Percentiles rank a stretch among this genome's conserved stretches.
phyloP scores from a whole-genome alignment of 37 sponge, comb jelly and placozoan species.

The Beroe ovata region DNA sequence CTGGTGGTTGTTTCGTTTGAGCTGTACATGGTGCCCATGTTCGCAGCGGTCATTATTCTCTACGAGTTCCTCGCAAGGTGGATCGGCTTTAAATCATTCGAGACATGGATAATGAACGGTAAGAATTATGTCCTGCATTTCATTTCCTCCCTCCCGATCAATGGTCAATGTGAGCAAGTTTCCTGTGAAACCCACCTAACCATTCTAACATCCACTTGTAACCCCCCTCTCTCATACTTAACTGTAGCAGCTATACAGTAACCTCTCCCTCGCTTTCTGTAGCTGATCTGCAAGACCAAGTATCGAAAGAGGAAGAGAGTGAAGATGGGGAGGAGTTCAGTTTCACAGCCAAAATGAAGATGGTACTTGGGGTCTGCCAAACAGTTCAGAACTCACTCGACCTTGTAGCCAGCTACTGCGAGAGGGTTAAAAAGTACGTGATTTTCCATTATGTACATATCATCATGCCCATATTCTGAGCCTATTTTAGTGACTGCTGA shows the following conservation, averaged over 20 bases:
- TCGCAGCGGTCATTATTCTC: slow-evolving; percentile 70
- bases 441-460: not conserved
- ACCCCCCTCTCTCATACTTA: no score
- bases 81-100: slow-evolving; percentile 49
- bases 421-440: slow-evolving; percentile 82
- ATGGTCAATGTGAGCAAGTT: no score
- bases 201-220: no score
- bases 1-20: slow-evolving; percentile 73
- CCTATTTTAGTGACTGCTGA: no score
- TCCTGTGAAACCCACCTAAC: no score
- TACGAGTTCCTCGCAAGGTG: slow-evolving; percentile 73
- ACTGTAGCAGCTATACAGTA: no score
- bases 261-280: no score
- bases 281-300: slow-evolving; percentile 56
- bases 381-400: slow-evolving; percentile 78
- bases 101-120: slow-evolving; percentile 64
- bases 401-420: slow-evolving; percentile 73
- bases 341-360: slow-evolving; percentile 67
- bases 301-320: slow-evolving; percentile 30
- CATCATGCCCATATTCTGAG: no score
- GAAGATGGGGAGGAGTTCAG: slow-evolving; percentile 65
- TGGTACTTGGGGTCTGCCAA: slow-evolving; percentile 74
- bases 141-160: no score
- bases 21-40: slow-evolving; percentile 77
- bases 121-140: not conserved